Evolutionary conservation across 2,797 vertebrate species (phyloP).

Genomic region (Enteromius radiatus): DNA sequence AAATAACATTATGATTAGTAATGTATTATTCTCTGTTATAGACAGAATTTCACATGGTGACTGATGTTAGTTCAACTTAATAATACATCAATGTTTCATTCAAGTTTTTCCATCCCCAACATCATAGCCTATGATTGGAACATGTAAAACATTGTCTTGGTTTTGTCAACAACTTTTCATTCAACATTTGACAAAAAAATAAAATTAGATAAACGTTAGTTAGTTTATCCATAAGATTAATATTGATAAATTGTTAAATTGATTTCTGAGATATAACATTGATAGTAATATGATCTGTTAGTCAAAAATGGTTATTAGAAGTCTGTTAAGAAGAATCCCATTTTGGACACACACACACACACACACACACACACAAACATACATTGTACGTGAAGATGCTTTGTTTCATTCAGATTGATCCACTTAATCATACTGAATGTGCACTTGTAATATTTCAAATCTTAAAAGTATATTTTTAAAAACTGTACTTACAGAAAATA

Average conservation of each 20-base stretch:
- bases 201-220: not conserved
- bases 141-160: too few species aligned
- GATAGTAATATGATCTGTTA: not conserved
- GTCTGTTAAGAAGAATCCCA: not conserved
- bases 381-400: not conserved
- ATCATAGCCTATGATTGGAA: too few species aligned
- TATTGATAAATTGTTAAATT: not conserved
- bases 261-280: not conserved
- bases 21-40: not conserved
- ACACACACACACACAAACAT: too few species aligned
- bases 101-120: too few species aligned
- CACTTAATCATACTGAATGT: not conserved
- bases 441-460: not conserved
- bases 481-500: not conserved
- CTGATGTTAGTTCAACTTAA: not conserved
- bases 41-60: not conserved
- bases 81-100: not conserved
- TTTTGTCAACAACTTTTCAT: not conserved
- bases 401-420: not conserved
- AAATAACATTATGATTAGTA: not conserved
- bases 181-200: not conserved
- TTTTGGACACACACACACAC: not conserved
- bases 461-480: not conserved
- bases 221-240: not conserved
- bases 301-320: not conserved